Base-by-base conservation (phyloP, 1,140 invertebrate genomes). In the Notospermus geniculatus region DNA sequence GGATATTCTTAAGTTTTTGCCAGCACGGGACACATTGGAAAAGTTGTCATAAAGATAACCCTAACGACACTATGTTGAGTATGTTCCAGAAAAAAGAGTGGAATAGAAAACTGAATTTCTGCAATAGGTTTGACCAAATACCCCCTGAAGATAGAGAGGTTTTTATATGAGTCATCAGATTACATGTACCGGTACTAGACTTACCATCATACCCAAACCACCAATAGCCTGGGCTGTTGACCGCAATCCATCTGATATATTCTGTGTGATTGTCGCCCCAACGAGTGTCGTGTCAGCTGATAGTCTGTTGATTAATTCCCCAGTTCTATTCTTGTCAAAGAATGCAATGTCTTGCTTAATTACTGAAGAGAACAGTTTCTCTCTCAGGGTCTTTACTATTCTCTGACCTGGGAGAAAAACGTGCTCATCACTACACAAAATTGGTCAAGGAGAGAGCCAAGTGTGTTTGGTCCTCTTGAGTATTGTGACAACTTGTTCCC, bases 171-270 rank as follows among this genome's bases (percentile, higher is more conserved):
- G n/a, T n/a, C n/a, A n/a, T n/a, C n/a, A n/a, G n/a, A n/a, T n/a
- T n/a, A n/a, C 19, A 54, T 57, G 15, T 46, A 57, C 22, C 15
- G n/a, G 15, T 15, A 36, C 32, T 36, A 43, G 65, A 70, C 76
- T 81, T 82, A 94, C 91, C 95, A 98, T 98, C 91, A 98, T 95
- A 4, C 88, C 88, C 22, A 92, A 87, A 13, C 93, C 93, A 52
- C 89, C 90, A 39, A 86, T 74, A 5, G 91, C 89, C 87, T 94
- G 93, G 52, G 95, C 87, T 2, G 88, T 71, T 0, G 93, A 91
- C 30, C 95, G 80, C 17, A 97, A 77, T 0, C 95, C 95, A 83
- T 98, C 95, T 29, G 94, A 96, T 62, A 98, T 87, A 82, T 98
- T 98, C 71, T 87, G 88, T 32, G 94, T 97, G 1, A 98, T 83